phyloP scores from a whole-genome alignment of 1,140 invertebrate genomes.

The Drosophila arizonae region DNA sequence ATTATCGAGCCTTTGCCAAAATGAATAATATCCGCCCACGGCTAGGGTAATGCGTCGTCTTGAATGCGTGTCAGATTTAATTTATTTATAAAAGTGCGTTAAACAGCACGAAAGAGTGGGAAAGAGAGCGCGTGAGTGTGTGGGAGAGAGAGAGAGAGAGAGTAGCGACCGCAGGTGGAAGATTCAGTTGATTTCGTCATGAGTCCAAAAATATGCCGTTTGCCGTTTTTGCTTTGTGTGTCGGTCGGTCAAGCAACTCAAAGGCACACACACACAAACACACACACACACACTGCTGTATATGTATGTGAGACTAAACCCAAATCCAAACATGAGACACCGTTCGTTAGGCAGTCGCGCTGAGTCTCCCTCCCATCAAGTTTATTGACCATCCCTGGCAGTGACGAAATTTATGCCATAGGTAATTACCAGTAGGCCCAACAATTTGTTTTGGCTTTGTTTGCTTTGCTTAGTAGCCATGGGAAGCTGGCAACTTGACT shows the following conservation, averaged over 20 bases:
- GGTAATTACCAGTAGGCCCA: constrained; percentile 47
- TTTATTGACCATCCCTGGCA: constrained; percentile 53
- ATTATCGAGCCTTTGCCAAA: not conserved
- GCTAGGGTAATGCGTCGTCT: constrained; percentile 26
- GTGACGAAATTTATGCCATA: constrained; percentile 47
- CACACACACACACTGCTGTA: not conserved
- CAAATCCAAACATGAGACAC: constrained; percentile 53
- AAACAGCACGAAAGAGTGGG: constrained; percentile 1
- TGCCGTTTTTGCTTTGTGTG: constrained; percentile 24
- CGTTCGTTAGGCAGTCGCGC: constrained; percentile 20
- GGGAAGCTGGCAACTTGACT: constrained; percentile 28
- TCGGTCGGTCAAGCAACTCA: constrained; percentile 58
- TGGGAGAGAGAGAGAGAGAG: not conserved
- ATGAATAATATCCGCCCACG: not conserved
- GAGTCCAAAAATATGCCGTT: constrained; percentile 62
- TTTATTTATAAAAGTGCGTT: constrained; percentile 50
- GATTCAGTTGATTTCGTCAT: constrained; percentile 59
- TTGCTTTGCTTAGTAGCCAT: constrained; percentile 27
- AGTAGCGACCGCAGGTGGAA: constrained; percentile 21
- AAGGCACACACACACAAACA: constrained; percentile 8
- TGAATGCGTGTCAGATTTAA: constrained; percentile 63
- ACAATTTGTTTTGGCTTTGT: constrained; percentile 43
- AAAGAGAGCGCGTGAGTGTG: not conserved
- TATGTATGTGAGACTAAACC: constrained; percentile 33
- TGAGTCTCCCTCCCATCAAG: constrained; percentile 20